phyloP scores from a whole-genome alignment of 2,888 invertebrate species.

The Eremobia ochroleuca region DNA sequence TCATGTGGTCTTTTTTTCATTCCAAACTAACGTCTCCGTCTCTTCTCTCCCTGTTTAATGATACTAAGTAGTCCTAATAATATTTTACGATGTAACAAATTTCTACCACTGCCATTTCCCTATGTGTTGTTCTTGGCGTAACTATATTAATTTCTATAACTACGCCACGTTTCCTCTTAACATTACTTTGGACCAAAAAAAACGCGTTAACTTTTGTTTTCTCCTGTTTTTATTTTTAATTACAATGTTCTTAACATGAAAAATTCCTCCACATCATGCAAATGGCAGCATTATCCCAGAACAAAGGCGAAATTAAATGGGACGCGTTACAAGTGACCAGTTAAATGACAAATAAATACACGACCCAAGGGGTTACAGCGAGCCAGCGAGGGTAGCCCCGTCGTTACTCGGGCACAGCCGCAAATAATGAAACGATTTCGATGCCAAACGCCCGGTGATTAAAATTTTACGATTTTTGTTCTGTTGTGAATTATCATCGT shows the following conservation, averaged over 20 bases:
- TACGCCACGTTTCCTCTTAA: neutral
- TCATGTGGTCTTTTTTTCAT: no score
- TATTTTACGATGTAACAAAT: no score
- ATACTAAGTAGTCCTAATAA: no score
- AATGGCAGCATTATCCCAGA: conserved; percentile 33
- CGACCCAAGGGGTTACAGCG: conserved; percentile 50
- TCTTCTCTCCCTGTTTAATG: no score
- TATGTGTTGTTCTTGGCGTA: neutral
- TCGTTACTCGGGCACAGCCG: conserved; percentile 28
- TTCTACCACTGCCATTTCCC: neutral
- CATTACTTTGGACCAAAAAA: neutral
- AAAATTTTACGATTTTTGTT: conserved; percentile 8
- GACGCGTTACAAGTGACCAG: conserved; percentile 69
- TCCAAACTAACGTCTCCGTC: no score
- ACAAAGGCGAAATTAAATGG: conserved; percentile 63
- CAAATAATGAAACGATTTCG: conserved; percentile 45
- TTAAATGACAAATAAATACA: conserved; percentile 74
- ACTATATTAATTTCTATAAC: neutral
- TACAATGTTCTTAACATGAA: neutral
- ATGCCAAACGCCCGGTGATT: conserved; percentile 4
- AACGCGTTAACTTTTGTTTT: neutral
- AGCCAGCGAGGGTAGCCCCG: conserved; percentile 6
- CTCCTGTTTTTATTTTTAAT: neutral
- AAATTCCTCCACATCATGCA: conserved; percentile 27
- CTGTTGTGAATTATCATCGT: no score